These are phyloP conservation scores for Metacarcinus magister DNA, from an alignment of 2,888 invertebrate genomes.

Conservation along the genomic window DNA sequence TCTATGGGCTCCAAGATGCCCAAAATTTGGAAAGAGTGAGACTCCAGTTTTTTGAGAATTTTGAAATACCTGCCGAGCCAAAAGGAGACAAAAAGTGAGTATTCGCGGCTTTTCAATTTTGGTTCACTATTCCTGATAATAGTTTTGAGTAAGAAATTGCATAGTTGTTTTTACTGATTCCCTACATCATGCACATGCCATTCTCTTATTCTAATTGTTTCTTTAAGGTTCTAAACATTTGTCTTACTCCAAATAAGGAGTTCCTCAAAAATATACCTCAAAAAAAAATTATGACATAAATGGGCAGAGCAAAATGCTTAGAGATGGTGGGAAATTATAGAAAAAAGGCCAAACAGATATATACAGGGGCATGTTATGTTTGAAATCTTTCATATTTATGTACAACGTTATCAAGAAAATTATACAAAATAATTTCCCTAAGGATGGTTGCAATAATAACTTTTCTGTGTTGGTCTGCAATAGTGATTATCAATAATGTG, in stretches of 20 bases:
- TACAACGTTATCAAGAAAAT: background rate
- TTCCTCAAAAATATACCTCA: too few species aligned
- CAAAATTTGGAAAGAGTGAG: constrained; percentile 97
- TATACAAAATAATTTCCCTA: too few species aligned
- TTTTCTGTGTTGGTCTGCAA: background rate
- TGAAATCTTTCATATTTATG: background rate
- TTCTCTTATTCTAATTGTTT: background rate
- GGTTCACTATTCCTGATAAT: background rate
- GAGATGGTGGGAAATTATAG: background rate
- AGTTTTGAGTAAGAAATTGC: background rate
- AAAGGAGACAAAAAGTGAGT: constrained; percentile 84
- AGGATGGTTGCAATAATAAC: too few species aligned
- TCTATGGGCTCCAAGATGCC: constrained; percentile 96
- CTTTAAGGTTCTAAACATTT: background rate
- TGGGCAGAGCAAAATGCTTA: background rate
- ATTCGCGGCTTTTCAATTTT: background rate
- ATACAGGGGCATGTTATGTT: too few species aligned
- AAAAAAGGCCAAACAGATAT: background rate
- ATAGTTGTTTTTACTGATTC: background rate
- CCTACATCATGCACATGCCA: background rate
- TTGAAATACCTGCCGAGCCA: constrained; percentile 92
- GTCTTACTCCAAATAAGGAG: background rate
- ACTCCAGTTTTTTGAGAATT: constrained; percentile 91
- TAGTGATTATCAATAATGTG: background rate
- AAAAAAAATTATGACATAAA: background rate